A percentile compares a stretch with the other conserved stretches of the same genome.
These are phyloP conservation scores for Temnothorax nylanderi DNA, from an alignment of 1,140 invertebrate species.

Conservation along the genomic window DNA sequence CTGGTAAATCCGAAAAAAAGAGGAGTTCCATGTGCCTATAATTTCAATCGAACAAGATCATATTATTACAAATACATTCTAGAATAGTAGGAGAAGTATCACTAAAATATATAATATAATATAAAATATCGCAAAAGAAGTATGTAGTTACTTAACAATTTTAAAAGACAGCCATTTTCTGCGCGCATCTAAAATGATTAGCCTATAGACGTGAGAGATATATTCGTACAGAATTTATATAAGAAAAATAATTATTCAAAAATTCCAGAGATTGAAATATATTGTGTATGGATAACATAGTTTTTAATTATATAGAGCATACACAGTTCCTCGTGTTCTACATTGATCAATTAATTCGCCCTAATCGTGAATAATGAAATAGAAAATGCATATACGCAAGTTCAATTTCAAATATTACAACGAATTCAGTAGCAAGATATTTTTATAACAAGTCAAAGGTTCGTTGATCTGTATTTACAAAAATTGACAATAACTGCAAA, in stretches of 20 bases:
- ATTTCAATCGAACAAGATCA: slow-evolving; percentile 38
- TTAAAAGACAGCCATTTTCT: slow-evolving; percentile 21
- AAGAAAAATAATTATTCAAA: not conserved
- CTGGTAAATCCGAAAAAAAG: not conserved
- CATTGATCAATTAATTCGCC: slow-evolving; percentile 21
- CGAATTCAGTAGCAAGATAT: slow-evolving; percentile 61
- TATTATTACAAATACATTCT: slow-evolving; percentile 17
- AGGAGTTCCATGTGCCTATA: slow-evolving; percentile 43
- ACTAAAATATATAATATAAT: not conserved
- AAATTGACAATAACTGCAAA: slow-evolving; percentile 70
- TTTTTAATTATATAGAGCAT: slow-evolving; percentile 46
- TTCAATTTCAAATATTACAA: slow-evolving; percentile 31
- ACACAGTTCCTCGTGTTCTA: slow-evolving; percentile 52
- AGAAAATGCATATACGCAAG: slow-evolving; percentile 34
- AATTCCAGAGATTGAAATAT: slow-evolving; percentile 35
- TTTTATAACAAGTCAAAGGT: slow-evolving; percentile 64
- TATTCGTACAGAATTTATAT: slow-evolving; percentile 36
- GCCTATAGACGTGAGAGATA: slow-evolving; percentile 12
- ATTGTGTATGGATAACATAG: slow-evolving; percentile 32
- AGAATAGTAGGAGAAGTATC: slow-evolving; percentile 19
- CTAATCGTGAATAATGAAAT: slow-evolving; percentile 32
- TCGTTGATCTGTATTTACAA: slow-evolving; percentile 65
- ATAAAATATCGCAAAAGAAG: not conserved
- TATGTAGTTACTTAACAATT: slow-evolving; percentile 26
- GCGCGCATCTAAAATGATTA: not conserved